Percentiles rank a stretch among this genome's conserved stretches.
Conservation (phyloP, 2,888 invertebrate species). For the Noctua comes region DNA sequence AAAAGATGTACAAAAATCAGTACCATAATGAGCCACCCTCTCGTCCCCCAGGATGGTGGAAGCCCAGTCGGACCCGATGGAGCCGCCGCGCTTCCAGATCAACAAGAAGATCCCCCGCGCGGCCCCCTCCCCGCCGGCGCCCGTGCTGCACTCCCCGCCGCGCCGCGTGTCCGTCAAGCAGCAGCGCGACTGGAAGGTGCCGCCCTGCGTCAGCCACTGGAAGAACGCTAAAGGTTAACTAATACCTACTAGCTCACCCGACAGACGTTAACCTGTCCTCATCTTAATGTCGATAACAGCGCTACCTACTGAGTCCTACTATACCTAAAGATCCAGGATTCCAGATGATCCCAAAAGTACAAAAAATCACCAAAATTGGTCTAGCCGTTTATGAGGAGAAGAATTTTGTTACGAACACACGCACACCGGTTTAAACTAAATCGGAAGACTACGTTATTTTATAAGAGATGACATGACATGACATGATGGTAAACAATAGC, state of each 20-base stretch:
- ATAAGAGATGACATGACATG: background rate
- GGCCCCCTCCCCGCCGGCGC: conserved; percentile 99
- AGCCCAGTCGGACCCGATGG: conserved; percentile 97
- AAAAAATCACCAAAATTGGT: too few species aligned
- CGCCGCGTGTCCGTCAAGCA: conserved; percentile 99
- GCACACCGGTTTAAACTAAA: background rate
- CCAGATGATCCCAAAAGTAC: too few species aligned
- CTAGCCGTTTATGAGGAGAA: too few species aligned
- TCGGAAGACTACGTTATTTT: background rate
- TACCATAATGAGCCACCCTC: background rate
- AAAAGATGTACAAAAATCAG: too few species aligned
- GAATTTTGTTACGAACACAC: too few species aligned
- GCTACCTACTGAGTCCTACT: background rate
- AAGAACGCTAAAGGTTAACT: conserved; percentile 97
- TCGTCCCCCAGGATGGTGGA: conserved; percentile 84
- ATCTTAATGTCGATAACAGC: background rate
- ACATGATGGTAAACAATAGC: too few species aligned
- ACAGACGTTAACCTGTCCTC: background rate
- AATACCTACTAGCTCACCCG: background rate
- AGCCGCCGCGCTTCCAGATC: conserved; percentile 99
- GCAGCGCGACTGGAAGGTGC: conserved; percentile 99
- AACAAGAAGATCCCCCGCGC: conserved; percentile 99
- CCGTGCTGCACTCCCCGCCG: conserved; percentile 99
- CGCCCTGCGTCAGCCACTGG: conserved; percentile 99
- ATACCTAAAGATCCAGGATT: too few species aligned